Conservation (phyloP, 2,888 invertebrate species). For the Conomelus anceps region DNA sequence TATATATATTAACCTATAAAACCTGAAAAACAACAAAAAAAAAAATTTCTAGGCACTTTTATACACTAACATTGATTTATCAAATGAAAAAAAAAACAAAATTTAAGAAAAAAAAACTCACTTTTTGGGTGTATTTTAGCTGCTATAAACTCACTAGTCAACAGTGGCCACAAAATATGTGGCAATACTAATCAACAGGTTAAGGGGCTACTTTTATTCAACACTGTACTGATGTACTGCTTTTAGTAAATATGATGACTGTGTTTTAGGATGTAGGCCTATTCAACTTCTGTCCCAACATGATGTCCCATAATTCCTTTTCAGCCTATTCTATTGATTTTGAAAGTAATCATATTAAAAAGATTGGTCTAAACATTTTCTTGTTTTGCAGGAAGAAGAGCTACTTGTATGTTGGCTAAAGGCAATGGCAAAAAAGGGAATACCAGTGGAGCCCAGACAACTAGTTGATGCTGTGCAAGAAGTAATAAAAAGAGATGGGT, state of each 20-base stretch:
- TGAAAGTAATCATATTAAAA: not conserved
- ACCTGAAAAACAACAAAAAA: not conserved
- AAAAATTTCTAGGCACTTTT: not conserved
- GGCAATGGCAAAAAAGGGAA: constrained; percentile 14
- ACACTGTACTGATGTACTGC: not conserved
- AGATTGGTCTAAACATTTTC: not conserved
- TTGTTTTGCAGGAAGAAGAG: constrained; percentile 8
- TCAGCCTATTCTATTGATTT: not conserved
- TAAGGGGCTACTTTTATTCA: not conserved
- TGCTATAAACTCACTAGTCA: not conserved
- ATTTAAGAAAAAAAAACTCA: not conserved
- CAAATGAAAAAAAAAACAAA: not conserved
- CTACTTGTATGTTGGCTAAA: constrained; percentile 1
- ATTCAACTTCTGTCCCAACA: not conserved
- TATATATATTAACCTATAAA: not conserved
- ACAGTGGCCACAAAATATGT: not conserved
- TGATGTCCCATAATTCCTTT: not conserved
- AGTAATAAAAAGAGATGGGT: not conserved
- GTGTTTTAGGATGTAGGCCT: not conserved
- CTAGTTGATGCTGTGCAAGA: constrained; percentile 11
- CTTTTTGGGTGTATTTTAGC: not conserved
- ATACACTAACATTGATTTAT: not conserved
- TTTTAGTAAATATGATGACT: not conserved
- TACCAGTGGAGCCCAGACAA: constrained; percentile 5
- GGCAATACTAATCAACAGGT: not conserved